phyloP scores from a whole-genome alignment of 2,797 vertebrate species.

The Pelochelys cantorii region DNA sequence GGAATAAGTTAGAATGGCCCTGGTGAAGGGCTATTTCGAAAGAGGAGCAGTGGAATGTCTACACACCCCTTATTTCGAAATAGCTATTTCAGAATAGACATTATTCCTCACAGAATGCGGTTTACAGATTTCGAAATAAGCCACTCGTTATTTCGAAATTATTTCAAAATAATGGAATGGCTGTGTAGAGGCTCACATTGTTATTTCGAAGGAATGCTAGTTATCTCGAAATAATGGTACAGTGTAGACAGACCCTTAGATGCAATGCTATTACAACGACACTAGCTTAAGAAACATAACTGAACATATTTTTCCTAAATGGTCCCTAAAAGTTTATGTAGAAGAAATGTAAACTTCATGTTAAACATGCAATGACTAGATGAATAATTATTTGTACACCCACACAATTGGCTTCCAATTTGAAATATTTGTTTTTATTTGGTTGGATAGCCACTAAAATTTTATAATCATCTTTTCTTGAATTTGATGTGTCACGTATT shows the following conservation, averaged over 20 bases:
- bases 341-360: slow-evolving; percentile 48
- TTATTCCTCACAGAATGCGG: too few relatives aligned
- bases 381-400: slow-evolving; percentile 57
- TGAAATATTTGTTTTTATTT: slow-evolving; percentile 45
- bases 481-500: slow-evolving; percentile 65
- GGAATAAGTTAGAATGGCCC: too few relatives aligned
- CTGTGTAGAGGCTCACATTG: too few relatives aligned
- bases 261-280: slow-evolving; percentile 34
- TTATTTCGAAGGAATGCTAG: too few relatives aligned
- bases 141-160: too few relatives aligned
- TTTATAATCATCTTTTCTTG: slow-evolving; percentile 38
- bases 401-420: slow-evolving; percentile 33
- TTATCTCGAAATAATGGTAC: too few relatives aligned
- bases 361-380: slow-evolving; percentile 39
- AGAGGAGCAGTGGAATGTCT: too few relatives aligned
- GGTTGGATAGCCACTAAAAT: slow-evolving; percentile 64
- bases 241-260: background rate
- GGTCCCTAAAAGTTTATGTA: slow-evolving; percentile 33
- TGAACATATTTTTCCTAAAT: slow-evolving; percentile 20
- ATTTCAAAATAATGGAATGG: too few relatives aligned
- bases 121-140: too few relatives aligned
- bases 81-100: too few relatives aligned
- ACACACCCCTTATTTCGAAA: too few relatives aligned
- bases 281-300: slow-evolving; percentile 7
- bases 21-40: too few relatives aligned